These are phyloP conservation scores for Dendrocincla tyrannina DNA, from an alignment of 2,797 vertebrate species.

Conservation along the genomic window DNA sequence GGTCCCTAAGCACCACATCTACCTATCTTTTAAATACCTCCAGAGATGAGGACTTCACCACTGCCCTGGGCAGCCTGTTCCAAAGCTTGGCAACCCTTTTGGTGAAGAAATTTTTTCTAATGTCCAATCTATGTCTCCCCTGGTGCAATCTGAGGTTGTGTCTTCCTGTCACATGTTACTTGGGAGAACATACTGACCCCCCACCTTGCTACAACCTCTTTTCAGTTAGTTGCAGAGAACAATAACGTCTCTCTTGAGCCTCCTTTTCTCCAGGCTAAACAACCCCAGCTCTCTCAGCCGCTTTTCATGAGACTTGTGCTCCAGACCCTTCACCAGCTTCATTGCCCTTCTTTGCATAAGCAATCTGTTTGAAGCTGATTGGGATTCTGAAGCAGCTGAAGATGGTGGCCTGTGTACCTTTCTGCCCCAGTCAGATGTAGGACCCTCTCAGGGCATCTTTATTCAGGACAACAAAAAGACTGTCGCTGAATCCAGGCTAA, in stretches of 20 bases:
- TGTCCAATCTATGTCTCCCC: not conserved
- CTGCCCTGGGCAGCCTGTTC: not conserved
- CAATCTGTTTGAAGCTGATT: not conserved
- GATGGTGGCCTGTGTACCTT: accelerated
- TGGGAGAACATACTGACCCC: not conserved
- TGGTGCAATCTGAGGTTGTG: not conserved
- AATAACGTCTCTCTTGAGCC: not conserved
- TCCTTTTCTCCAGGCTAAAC: not conserved
- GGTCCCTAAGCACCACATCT: not conserved
- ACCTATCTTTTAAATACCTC: not conserved
- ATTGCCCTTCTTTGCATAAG: not conserved
- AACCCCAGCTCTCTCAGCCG: not conserved
- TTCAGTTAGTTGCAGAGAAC: not conserved
- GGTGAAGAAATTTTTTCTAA: not conserved
- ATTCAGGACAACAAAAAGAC: not conserved
- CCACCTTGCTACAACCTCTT: not conserved
- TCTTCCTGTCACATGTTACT: not conserved
- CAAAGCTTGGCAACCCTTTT: not conserved
- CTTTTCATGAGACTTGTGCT: not conserved
- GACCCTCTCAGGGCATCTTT: not conserved
- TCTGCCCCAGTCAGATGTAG: not conserved
- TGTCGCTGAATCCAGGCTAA: not conserved
- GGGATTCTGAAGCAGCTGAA: not conserved
- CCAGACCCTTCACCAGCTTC: not conserved
- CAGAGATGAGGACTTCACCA: not conserved